These are phyloP conservation scores for Acanthacorydalis orientalis DNA, from an alignment of 2,888 invertebrate genomes.

Conservation along the genomic window DNA sequence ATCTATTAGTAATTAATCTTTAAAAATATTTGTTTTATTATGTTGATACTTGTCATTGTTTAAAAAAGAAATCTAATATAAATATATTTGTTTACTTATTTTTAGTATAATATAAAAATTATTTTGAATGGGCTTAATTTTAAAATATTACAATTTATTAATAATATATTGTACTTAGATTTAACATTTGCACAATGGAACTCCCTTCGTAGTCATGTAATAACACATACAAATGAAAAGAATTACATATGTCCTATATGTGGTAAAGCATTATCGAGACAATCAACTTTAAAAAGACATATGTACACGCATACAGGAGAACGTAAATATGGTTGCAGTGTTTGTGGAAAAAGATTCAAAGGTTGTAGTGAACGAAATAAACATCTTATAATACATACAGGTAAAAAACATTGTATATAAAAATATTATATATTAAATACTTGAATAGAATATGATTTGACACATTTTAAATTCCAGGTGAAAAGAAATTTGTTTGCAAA, in stretches of 20 bases:
- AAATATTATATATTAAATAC: background rate
- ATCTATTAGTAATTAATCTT: too few relatives aligned
- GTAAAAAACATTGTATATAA: constrained; percentile 3
- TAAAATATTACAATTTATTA: background rate
- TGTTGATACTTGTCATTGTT: background rate
- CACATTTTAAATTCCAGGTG: constrained; percentile 21
- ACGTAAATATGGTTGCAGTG: constrained; percentile 12
- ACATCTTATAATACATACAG: constrained; percentile 15
- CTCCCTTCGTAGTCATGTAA: constrained; percentile 14
- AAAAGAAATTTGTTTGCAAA: constrained; percentile 23
- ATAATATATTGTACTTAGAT: background rate
- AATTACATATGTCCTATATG: constrained; percentile 13
- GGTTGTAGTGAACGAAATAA: constrained; percentile 14
- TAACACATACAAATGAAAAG: constrained; percentile 11
- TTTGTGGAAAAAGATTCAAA: constrained; percentile 14
- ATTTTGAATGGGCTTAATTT: background rate
- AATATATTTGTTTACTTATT: too few relatives aligned
- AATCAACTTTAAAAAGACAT: constrained; percentile 13
- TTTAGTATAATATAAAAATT: too few relatives aligned
- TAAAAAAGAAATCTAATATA: too few relatives aligned
- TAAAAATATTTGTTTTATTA: background rate
- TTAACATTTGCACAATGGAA: constrained; percentile 13
- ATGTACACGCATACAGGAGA: constrained; percentile 11
- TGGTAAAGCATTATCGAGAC: constrained; percentile 13
- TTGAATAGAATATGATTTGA: background rate